phyloP scores from a whole-genome alignment of 2,113 vertebrate species.

The Arenaria interpres region DNA sequence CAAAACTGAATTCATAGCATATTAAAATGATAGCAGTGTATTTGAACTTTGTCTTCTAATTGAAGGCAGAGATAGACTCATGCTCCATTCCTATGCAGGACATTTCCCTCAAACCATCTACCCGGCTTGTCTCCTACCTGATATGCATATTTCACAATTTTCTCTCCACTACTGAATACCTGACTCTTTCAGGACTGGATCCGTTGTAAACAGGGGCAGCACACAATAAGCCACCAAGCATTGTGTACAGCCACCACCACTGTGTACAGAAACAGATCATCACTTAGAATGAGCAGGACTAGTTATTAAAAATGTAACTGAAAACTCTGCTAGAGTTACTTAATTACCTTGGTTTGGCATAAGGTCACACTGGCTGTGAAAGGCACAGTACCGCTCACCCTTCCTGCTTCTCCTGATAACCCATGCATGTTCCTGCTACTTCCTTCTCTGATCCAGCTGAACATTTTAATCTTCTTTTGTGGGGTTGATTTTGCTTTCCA shows the following conservation, averaged over 20 bases:
- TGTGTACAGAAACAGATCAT: background rate
- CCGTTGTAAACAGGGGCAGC: background rate
- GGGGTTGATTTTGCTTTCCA: background rate
- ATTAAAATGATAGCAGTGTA: background rate
- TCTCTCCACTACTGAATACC: accelerated
- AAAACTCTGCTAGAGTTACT: background rate
- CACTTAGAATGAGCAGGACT: background rate
- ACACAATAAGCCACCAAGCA: background rate
- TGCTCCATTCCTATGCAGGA: background rate
- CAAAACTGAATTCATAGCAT: background rate
- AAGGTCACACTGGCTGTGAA: background rate
- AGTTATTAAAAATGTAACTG: background rate
- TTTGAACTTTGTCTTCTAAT: background rate
- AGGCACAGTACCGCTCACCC: accelerated
- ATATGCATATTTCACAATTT: background rate
- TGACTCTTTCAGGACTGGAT: background rate
- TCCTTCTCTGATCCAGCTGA: background rate
- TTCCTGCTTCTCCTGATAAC: background rate
- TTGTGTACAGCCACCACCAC: background rate
- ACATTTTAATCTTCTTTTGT: background rate
- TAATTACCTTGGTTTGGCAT: background rate
- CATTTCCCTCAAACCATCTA: background rate
- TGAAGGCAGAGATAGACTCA: background rate
- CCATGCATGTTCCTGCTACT: background rate
- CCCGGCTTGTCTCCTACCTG: background rate